Base-by-base conservation (phyloP, 1,140 invertebrate species). In the Venturia canescens region DNA sequence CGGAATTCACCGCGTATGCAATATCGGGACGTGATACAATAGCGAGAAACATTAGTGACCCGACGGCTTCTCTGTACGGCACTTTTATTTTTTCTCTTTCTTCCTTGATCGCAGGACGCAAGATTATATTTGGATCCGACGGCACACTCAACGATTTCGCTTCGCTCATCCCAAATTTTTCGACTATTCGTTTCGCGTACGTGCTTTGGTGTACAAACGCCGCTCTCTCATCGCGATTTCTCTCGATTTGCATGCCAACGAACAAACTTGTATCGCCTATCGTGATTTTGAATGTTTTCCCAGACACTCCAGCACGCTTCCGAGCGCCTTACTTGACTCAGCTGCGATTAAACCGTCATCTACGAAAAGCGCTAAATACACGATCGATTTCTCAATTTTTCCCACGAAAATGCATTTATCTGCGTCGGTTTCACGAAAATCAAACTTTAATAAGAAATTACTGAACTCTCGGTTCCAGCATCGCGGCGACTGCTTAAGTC, bases 401-500 rank as follows among this genome's bases (percentile, higher is more conserved):
- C 82, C 76, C 0, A 80, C 78, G 74, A 83, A 86, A 78, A 86
- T 81, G 26, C 82, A 85, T 15, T 48, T 80, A 74, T 89, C 85
- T 9, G 80, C 70, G 16, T 83, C 69, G 31, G 79, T 79, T 82
- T 80, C 81, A 11, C 57, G 21, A 44, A 85, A 83, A 15, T 81
- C 72, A 29, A 85, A 78, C 13, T 83, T 50, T 21, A 48, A 26
- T 1, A 87, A 72, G 27, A 82, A 81, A n/a, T 31, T 27, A 69
- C 69, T 80, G 21, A 88, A 86, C 78, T 80, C 80, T n/a, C 86
- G 75, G 81, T 91, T 89, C 90, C 90, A 93, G 18, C 83, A 84
- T 44, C 88, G 80, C 21, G 90, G 86, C 18, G 89, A 85, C 79
- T 93, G 91, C 80, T 92, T 91, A 3, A 93, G 78, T 1, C 89